Evolutionary conservation across 2,113 vertebrate species (phyloP).

Genomic region (Phylloscopus trochiloides): DNA sequence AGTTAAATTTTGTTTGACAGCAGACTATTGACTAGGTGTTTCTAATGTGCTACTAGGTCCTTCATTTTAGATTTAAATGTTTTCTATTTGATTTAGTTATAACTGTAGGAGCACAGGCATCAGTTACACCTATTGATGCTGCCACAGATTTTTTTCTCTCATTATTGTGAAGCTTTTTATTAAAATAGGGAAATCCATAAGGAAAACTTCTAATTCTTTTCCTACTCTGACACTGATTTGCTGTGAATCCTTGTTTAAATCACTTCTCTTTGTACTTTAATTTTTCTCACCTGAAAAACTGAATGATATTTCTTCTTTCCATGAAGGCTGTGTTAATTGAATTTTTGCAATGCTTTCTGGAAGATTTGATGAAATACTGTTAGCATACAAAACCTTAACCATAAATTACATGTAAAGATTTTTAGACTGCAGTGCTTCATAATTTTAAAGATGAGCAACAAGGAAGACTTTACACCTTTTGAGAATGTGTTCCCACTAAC

Average conservation of each 20-base stretch:
- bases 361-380: constrained; percentile 38
- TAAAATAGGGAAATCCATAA: background rate
- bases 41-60: background rate
- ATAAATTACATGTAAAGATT: background rate
- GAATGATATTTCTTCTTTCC: background rate
- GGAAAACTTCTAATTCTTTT: background rate
- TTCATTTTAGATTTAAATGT: background rate
- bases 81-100: background rate
- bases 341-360: constrained; percentile 35
- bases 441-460: background rate
- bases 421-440: background rate
- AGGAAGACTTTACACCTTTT: background rate
- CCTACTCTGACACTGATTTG: background rate
- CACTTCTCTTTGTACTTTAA: background rate
- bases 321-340: background rate
- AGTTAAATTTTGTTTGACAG: background rate
- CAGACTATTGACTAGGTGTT: background rate
- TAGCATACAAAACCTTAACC: background rate
- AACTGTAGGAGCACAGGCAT: background rate
- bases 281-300: background rate
- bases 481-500: background rate
- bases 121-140: background rate
- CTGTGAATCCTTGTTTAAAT: background rate
- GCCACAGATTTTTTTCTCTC: background rate
- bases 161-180: background rate